Percentiles rank a stretch among this genome's conserved stretches.
phyloP scores from a whole-genome alignment of 2,888 invertebrate species.

The Tillus elongatus region DNA sequence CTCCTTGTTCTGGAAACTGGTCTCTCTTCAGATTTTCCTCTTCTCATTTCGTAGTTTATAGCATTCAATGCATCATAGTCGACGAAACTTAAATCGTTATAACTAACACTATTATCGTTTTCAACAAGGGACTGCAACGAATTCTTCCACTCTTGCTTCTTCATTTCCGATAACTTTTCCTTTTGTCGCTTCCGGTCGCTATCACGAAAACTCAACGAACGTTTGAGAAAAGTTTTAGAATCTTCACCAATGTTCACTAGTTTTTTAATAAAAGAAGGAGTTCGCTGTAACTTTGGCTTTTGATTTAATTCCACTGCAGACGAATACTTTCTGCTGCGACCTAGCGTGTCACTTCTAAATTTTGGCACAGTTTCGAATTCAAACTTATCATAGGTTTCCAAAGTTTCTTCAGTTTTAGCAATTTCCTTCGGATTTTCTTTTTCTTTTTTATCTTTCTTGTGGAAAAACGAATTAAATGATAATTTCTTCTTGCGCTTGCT shows the following conservation, averaged over 20 bases:
- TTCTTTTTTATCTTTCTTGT: conserved; percentile 23
- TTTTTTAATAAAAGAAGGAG: conserved; percentile 35
- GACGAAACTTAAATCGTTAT: conserved; percentile 49
- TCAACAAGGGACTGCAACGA: conserved; percentile 48
- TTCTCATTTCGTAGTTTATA: conserved; percentile 30
- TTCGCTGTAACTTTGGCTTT: conserved; percentile 22
- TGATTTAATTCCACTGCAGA: conserved; percentile 14
- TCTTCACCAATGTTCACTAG: conserved; percentile 32
- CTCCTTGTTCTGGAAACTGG: conserved; percentile 35
- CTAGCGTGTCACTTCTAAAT: conserved; percentile 20
- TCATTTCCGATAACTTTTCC: conserved; percentile 34
- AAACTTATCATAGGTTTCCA: conserved; percentile 28
- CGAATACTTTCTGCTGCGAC: conserved; percentile 26
- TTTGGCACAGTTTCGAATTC: conserved; percentile 23
- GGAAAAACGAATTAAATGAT: conserved; percentile 29
- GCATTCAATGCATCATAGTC: conserved; percentile 48
- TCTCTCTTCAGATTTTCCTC: conserved; percentile 13
- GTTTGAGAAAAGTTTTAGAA: conserved; percentile 31
- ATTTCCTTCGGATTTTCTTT: conserved; percentile 24
- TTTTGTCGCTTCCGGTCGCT: conserved; percentile 29
- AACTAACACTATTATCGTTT: conserved; percentile 48
- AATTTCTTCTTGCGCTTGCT: conserved; percentile 26
- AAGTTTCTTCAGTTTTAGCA: conserved; percentile 25
- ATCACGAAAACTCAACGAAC: conserved; percentile 38
- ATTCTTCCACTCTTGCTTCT: conserved; percentile 43